Evolutionary conservation across 2,888 invertebrate genomes (phyloP), one percentile per base, ranked within the genome.

Genomic region (Idaea straminata): DNA sequence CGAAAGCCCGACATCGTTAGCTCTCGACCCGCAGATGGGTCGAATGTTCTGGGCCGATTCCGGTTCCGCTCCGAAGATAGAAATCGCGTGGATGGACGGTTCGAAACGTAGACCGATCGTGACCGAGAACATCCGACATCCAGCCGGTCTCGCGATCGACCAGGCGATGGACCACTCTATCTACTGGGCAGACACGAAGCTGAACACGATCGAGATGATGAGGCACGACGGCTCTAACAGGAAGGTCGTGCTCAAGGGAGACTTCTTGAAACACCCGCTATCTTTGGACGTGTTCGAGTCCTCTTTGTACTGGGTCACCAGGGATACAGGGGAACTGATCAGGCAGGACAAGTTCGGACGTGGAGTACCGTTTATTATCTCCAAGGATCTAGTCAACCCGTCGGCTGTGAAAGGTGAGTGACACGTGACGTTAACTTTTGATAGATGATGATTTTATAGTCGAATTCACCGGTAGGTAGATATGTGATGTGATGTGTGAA

Each of bases 31-130:
- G 0, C 95, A 96, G 74, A 85, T 95, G 68, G 98, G 99, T 0
- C 93, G 95, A 72, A 95, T 99, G 94, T 98, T 97, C 88, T 99
- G 99, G 98, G 95, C 98, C 0, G 99, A 99, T 85, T 96, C 97
- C 0, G 98, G 99, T 5, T 95, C 96, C 0, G 95, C 95, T 4
- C 97, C 98, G 0, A 99, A 98, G 87, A 98, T 99, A 69, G 99
- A 99, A 85, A 95, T 96, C 4, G 95, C 98, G 2, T 99, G 99
- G 98, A 98, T 99, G 98, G 99, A 99, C 81, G 99, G 99, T 0
- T 96, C 96, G 0, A 96, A 97, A 83, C 94, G 98, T 3, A 93
- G 96, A 64, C 95, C 96, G 0, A 85, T 99, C 3, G 96, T 98
- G 6, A 95, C 96, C 0, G 97, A 97, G 68, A 95, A 95, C 68